Evolutionary conservation across 2,113 vertebrate genomes (phyloP).

Genomic region (Piprites chloris): DNA sequence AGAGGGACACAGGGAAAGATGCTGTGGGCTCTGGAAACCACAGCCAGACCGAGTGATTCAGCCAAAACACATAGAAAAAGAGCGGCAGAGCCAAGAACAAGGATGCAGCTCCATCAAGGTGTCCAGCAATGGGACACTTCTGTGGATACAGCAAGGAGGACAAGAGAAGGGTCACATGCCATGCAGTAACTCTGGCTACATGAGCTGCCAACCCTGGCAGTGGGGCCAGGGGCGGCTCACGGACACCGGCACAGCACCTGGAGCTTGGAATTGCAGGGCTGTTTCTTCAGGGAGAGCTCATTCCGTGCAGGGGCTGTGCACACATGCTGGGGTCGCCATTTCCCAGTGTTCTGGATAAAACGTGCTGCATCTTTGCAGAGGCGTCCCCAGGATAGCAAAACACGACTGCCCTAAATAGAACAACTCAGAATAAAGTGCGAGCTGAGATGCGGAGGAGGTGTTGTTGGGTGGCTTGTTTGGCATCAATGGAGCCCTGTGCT

Average conservation of each 20-base stretch:
- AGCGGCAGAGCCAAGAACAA: not conserved
- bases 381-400: not conserved
- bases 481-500: not conserved
- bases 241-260: fast-evolving
- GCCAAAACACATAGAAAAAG: not conserved
- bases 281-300: not conserved
- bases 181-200: fast-evolving
- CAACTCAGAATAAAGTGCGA: not conserved
- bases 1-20: not conserved
- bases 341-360: not conserved
- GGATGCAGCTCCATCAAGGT: not conserved
- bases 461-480: not conserved
- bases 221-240: not conserved
- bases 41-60: not conserved
- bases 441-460: not conserved
- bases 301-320: not conserved
- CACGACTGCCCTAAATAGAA: not conserved
- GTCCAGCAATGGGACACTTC: not conserved
- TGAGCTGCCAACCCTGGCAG: not conserved
- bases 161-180: not conserved
- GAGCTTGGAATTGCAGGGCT: fast-evolving
- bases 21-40: not conserved
- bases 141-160: not conserved
- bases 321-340: not conserved
- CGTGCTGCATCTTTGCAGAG: not conserved